Base-by-base conservation (phyloP, 2,113 vertebrate genomes). In the Coptodon bakossiorum region DNA sequence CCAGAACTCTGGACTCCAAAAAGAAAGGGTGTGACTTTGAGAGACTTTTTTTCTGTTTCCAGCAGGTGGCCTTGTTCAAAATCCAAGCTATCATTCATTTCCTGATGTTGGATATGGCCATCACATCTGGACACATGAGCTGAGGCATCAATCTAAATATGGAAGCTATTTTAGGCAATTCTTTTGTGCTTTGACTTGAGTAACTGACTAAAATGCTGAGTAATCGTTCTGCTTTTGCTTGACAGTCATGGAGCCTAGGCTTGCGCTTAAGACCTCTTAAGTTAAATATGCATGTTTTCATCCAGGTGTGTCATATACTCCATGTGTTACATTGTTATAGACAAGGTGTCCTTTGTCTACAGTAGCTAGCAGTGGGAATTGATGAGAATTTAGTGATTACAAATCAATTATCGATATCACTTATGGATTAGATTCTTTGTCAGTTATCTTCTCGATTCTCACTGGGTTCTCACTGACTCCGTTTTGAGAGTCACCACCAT, bases 51-150 rank as follows among this genome's bases (percentile, higher is more conserved):
- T 22, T 36, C 43, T 80, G 53, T 76, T 71, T 90, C 82, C 87
- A 89, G 66, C 84, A 89, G 86, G 83, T 86, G 82, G 88, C 53
- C 82, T 27, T 52, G 43, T 66, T 79, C 83, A 85, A 38, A 89
- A 88, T n/a, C 57, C 76, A 80, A 76, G 85, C 78, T 73, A 82
- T 80, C 82, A 52, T 91, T 94, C 81, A 94, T 94, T 94, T 95
- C 89, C 91, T 92, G 84, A 85, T 52, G 63, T 63, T 79, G 86
- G 73, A 88, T 85, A 38, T 40, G 40, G 9, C 8, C 1, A 57
- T 80, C 57, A 82, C 88, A 94, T 95, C 83, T 93, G 89, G 92
- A 80, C 61, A 76, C n/a, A 79, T 19, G 11, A 29, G 83, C 90
- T 4, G 7, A 16, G 48, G 78, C 54, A 66, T 91, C 40, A 76